Evolutionary conservation across 2,888 invertebrate species (phyloP).

Genomic region (Leucoma salicis): DNA sequence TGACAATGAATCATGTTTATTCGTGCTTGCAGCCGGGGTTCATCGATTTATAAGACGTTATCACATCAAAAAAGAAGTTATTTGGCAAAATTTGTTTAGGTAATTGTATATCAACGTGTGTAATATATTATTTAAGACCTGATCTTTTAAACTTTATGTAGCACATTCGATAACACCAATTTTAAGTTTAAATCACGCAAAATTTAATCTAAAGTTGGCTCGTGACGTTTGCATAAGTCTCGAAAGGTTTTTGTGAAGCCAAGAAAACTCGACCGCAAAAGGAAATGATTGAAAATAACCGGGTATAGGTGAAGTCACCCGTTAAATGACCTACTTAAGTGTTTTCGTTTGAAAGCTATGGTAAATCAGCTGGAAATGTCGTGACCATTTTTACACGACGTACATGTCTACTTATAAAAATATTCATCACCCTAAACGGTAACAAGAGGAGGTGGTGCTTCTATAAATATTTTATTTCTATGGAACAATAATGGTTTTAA

Average conservation of each 20-base stretch:
- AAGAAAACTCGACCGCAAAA: conserved; percentile 29
- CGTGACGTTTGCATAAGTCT: conserved; percentile 23
- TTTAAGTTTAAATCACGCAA: too few species aligned
- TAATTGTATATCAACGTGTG: too few species aligned
- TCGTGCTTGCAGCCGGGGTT: too few species aligned
- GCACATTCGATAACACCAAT: too few species aligned
- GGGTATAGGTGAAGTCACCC: conserved; percentile 30
- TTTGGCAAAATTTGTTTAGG: too few species aligned
- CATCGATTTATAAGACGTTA: too few species aligned
- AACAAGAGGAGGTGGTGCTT: conserved; percentile 4
- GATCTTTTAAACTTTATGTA: too few species aligned
- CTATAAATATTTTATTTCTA: conserved; percentile 17
- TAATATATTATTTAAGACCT: too few species aligned
- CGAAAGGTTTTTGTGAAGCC: conserved; percentile 29
- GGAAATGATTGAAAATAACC: conserved; percentile 28
- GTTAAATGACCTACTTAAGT: conserved; percentile 24
- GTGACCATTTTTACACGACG: conserved; percentile 6
- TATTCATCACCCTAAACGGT: background rate
- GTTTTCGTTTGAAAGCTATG: conserved; percentile 18
- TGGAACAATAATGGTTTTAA: conserved; percentile 9
- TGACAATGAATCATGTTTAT: too few species aligned
- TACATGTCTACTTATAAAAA: too few species aligned
- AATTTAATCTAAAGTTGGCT: too few species aligned
- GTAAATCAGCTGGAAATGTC: conserved; percentile 4
- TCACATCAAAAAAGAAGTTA: too few species aligned